Evolutionary conservation across 2,888 invertebrate genomes (phyloP), one percentile per base, ranked within the genome.

Genomic region (Sycophila texana): DNA sequence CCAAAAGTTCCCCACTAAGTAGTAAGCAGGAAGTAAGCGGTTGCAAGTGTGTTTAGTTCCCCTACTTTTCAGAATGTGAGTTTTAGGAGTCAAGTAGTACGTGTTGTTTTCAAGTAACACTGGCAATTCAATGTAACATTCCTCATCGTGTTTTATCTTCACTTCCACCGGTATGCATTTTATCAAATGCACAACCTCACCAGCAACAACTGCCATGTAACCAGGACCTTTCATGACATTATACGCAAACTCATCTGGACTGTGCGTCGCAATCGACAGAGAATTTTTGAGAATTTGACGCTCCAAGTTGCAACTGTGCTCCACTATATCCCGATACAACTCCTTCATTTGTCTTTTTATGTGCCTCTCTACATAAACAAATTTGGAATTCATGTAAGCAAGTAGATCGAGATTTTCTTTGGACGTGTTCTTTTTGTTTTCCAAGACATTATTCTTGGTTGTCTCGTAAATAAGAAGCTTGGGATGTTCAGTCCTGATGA

Each of bases 81-180:
- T 39, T 39, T 39, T 39, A 39, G 39, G 39, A 10, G 39, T 39
- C 1, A 39, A 39, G 7, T 10, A 39, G 10, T 39, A 39, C 5
- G 58, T 58, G 0, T 4, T 18, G 10, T 10, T 39, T 10, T 39
- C 10, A 39, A 10, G 63, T 58, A 14, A 2, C 14, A 60, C 14
- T 26, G 7, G 20, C 2, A 13, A 22, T 22, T 60, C 22, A 20
- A 20, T n/a, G 4, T 57, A 57, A 18, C 57, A 57, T 12, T 57
- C 57, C 12, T 57, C 20, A 12, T 18, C 16, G 57, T 57, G 18
- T 14, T 20, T 14, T 7, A 18, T 14, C 10, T 57, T 57, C 14
- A 74, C 63, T 53, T 71, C 61, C 16, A 75, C 75, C 3, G 74
- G 71, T 2, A 77, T 55, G 74, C 81, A 77, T 60, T 78, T 74